These are phyloP conservation scores for Platalea minor DNA, from an alignment of 2,797 vertebrate genomes.

Conservation along the genomic window DNA sequence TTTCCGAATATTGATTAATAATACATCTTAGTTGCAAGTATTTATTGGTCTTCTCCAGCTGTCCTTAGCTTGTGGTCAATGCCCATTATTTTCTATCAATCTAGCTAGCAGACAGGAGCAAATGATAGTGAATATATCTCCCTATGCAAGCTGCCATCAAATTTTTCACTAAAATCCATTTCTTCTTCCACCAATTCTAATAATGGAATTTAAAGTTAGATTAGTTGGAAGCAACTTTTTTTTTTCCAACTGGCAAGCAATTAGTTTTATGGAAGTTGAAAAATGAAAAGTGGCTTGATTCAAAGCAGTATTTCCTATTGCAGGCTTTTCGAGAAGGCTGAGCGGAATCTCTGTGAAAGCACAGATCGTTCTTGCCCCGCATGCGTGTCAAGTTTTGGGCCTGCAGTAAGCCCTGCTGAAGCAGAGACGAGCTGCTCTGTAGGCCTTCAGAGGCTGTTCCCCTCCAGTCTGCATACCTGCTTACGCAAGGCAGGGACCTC, in stretches of 20 bases:
- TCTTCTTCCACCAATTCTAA: conserved; percentile 29
- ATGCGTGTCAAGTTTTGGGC: accelerated
- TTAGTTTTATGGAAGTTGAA: conserved; percentile 33
- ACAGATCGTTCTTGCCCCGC: accelerated
- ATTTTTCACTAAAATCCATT: conserved; percentile 49
- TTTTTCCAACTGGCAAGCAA: background rate
- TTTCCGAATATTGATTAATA: conserved; percentile 57
- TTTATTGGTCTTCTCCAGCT: conserved; percentile 55
- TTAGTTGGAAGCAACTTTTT: conserved; percentile 41
- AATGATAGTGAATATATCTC: conserved; percentile 48
- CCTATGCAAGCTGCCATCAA: conserved; percentile 29
- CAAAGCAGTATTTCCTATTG: background rate
- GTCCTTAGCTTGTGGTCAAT: conserved; percentile 58
- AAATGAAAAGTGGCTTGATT: conserved; percentile 6
- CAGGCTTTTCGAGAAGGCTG: accelerated
- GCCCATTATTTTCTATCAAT: conserved; percentile 60
- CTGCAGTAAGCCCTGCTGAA: background rate
- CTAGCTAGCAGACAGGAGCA: conserved; percentile 16
- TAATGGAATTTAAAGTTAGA: conserved; percentile 55
- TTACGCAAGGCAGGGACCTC: background rate
- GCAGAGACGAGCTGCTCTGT: background rate
- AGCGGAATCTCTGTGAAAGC: background rate
- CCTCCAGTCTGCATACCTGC: background rate
- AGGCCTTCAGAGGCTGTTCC: background rate
- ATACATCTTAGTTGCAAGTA: conserved; percentile 56